Percentiles rank a stretch among this genome's conserved stretches.
phyloP scores from a whole-genome alignment of 2,113 vertebrate species.

The Sorex fumeus region DNA sequence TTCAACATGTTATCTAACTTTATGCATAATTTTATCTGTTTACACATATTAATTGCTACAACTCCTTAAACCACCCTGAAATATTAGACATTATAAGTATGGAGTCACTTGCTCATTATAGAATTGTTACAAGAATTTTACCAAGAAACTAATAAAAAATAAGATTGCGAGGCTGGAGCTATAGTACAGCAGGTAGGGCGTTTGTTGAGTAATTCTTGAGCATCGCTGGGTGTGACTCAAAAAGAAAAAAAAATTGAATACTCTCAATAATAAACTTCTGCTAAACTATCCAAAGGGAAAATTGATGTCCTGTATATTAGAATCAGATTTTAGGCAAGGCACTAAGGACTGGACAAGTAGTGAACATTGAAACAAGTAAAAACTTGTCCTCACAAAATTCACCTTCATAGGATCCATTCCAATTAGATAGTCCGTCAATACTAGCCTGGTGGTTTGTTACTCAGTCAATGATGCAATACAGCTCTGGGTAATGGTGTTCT shows the following conservation, averaged over 20 bases:
- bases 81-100: neutral
- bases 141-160: neutral
- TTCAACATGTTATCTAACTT: conserved; percentile 20
- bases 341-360: neutral
- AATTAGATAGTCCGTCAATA: too few relatives aligned
- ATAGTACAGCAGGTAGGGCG: too few relatives aligned
- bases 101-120: too few relatives aligned
- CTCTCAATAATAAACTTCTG: neutral
- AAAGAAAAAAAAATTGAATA: too few relatives aligned
- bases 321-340: neutral
- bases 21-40: neutral
- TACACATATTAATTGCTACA: neutral
- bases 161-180: too few relatives aligned
- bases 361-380: neutral
- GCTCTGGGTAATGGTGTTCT: too few relatives aligned
- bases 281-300: neutral
- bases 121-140: neutral
- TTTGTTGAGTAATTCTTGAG: too few relatives aligned
- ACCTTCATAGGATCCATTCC: too few relatives aligned
- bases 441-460: too few relatives aligned
- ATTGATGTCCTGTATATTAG: neutral
- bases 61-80: neutral
- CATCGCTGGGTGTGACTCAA: too few relatives aligned
- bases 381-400: neutral
- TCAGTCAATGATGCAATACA: too few relatives aligned